Evolutionary conservation across 2,797 vertebrate species (phyloP), one percentile per base, ranked within the genome.

Genomic region (Clarias laeviceps): DNA sequence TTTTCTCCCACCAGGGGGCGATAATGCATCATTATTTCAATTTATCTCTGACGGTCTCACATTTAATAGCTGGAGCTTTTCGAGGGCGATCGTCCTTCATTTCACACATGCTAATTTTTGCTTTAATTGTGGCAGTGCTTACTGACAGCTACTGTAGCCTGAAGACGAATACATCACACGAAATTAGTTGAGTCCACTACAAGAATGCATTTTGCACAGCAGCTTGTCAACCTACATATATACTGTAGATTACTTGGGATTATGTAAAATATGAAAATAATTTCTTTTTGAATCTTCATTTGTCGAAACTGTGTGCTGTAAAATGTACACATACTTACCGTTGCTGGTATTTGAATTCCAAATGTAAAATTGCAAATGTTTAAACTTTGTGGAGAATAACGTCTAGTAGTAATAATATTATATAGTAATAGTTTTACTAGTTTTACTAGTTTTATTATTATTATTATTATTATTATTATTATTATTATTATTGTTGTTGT

Each of bases 1-100:
- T 70, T 87, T 91, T 83, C 90, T 85, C 92, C 93, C 95, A 95
- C 95, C 92, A 95, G 95, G 94, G 94, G 95, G 94, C 94, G 94
- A 93, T 92, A 89, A 93, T 93, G 92, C 91, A 94, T 92, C 93
- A 94, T 68, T 54, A 45, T 81, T 84, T 1, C 37, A 11, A 2
- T 37, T 32, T 45, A 12, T 57, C 22, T 24, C 45, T 27, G 14
- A 11, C 0, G 37, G 40, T 24, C 37, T 50, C 18, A 0, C 12
- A 5, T 37, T 56, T 27, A 27, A 37, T 62, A 77, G 40, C 14
- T 62, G n/a, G 7, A 54, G 65, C 37, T 27, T 68, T 61, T 80
- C 65, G 54, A 22, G 15, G 73, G n/a, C 40, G 82, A 86, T 70
- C 76, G 24, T n/a, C 59, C 4, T 79, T 65, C 27, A 15, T 72